Percentiles rank a stretch among this genome's conserved stretches.
Conservation (phyloP, 2,888 invertebrate genomes). For the Monochamus alternatus region DNA sequence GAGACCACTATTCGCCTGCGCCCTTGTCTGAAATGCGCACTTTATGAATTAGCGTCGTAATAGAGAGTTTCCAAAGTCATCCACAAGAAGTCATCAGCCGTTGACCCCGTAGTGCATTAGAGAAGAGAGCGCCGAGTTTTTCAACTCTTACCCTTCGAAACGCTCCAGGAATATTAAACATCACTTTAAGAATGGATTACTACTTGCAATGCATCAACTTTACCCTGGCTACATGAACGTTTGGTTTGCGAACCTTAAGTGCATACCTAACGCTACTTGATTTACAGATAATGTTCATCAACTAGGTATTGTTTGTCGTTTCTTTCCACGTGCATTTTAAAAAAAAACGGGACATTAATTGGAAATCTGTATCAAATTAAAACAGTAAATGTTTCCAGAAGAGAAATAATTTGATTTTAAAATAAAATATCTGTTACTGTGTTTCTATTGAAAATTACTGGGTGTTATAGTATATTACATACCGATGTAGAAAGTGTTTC, state of each 20-base stretch:
- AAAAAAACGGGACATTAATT: too few species aligned
- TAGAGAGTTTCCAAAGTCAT: conserved; percentile 54
- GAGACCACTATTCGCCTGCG: too few species aligned
- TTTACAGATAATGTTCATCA: neutral
- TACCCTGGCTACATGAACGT: conserved; percentile 52
- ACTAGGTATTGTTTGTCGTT: neutral
- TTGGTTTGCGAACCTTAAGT: conserved; percentile 5
- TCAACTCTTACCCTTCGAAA: conserved; percentile 59
- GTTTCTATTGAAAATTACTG: too few species aligned
- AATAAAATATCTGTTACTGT: too few species aligned
- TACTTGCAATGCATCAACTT: conserved; percentile 21
- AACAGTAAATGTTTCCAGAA: too few species aligned
- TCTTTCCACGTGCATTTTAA: neutral
- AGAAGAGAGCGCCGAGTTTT: conserved; percentile 61
- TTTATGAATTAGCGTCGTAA: neutral
- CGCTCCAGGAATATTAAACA: conserved; percentile 62
- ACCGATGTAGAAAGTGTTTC: too few species aligned
- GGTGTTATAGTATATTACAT: too few species aligned
- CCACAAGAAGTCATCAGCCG: conserved; percentile 46
- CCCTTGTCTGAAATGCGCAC: too few species aligned
- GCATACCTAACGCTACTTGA: conserved; percentile 14
- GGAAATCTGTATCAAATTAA: too few species aligned
- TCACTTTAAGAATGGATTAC: conserved; percentile 57
- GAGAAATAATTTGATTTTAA: too few species aligned
- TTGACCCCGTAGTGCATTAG: conserved; percentile 59